phyloP scores from a whole-genome alignment of 2,113 vertebrate genomes.

The Cephalopholis sonnerati region DNA sequence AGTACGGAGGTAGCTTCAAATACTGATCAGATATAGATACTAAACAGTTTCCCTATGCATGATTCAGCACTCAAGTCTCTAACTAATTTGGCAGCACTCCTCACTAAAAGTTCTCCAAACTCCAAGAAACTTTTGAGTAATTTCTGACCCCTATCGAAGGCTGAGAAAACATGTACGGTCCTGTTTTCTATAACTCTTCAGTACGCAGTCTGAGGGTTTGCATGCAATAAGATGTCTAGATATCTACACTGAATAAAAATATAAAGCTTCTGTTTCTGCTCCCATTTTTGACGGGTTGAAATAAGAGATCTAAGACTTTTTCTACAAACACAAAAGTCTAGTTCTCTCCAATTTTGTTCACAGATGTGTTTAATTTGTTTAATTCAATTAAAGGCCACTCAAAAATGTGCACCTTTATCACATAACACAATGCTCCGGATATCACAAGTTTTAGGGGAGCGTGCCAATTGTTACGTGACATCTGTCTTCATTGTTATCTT shows the following conservation, averaged over 20 bases:
- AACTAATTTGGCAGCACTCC: not conserved
- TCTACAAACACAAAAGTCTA: no score
- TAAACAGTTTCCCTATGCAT: not conserved
- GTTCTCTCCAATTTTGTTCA: no score
- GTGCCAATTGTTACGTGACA: no score
- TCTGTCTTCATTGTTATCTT: no score
- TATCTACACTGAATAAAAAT: not conserved
- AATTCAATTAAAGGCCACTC: no score
- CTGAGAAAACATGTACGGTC: not conserved
- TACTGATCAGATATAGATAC: constrained; percentile 3
- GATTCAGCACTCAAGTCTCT: not conserved
- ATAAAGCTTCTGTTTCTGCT: not conserved
- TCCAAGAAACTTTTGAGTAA: not conserved
- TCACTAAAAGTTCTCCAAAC: not conserved
- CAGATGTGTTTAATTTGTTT: no score
- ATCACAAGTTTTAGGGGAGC: no score
- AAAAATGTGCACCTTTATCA: no score
- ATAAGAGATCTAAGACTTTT: no score
- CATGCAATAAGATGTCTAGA: not conserved
- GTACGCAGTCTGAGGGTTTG: not conserved
- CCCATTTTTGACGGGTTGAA: no score
- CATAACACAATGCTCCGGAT: no score
- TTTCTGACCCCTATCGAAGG: not conserved
- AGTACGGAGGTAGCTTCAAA: not conserved
- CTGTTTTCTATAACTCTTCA: not conserved